phyloP scores from a whole-genome alignment of 2,113 vertebrate species.

The Saccopteryx leptura region DNA sequence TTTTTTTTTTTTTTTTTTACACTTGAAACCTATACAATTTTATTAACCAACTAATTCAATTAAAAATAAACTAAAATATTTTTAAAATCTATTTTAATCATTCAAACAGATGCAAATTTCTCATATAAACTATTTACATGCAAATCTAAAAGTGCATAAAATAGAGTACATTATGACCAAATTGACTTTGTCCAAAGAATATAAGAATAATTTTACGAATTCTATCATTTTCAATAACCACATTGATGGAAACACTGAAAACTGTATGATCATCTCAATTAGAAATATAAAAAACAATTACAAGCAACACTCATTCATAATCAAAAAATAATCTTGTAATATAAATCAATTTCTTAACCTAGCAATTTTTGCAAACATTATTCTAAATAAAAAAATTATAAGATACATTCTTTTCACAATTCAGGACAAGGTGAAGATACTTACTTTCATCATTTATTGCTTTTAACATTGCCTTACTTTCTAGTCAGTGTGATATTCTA shows the following conservation, averaged over 20 bases:
- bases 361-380: neutral
- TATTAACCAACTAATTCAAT: no score
- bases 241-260: neutral
- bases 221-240: neutral
- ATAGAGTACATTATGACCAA: neutral
- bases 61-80: no score
- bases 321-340: neutral
- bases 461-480: conserved; percentile 35
- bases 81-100: conserved; percentile 2
- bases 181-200: neutral
- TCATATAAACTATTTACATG: neutral
- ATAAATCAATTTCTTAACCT: conserved; percentile 39
- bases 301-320: neutral
- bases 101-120: neutral
- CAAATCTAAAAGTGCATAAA: neutral
- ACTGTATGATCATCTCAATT: neutral
- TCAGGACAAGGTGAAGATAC: neutral
- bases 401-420: neutral
- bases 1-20: no score
- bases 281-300: neutral
- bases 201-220: neutral
- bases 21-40: no score
- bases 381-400: neutral
- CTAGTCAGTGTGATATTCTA: neutral
- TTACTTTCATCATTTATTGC: neutral